phyloP scores from a whole-genome alignment of 2,797 vertebrate species.

The Rhinoraja longicauda region DNA sequence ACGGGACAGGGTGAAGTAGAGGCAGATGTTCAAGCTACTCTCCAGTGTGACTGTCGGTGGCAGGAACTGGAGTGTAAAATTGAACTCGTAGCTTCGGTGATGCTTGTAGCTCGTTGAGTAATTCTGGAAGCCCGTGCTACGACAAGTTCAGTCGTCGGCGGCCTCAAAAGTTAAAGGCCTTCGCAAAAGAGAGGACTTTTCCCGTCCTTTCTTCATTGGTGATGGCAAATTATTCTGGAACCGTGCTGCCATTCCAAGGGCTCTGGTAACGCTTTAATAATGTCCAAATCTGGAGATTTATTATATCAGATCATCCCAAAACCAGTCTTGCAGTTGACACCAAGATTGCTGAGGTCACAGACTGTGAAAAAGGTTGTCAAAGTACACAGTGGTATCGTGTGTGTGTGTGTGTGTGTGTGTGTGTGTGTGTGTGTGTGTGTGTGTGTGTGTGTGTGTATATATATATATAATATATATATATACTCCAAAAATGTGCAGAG shows the following conservation, averaged over 20 bases:
- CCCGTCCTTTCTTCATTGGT: not conserved
- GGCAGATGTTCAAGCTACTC: not conserved
- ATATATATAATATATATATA: too few species aligned
- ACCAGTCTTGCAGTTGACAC: not conserved
- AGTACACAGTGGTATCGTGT: too few species aligned
- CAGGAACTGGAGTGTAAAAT: slow-evolving; percentile 13
- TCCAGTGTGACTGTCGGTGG: not conserved
- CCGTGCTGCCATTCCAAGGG: not conserved
- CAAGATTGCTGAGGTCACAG: too few species aligned
- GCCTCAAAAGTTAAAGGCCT: slow-evolving; percentile 10
- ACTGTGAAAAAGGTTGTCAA: too few species aligned
- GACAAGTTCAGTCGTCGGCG: not conserved
- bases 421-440: too few species aligned
- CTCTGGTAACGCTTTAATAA: not conserved
- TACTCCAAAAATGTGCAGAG: too few species aligned
- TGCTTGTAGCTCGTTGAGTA: not conserved
- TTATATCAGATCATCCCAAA: not conserved
- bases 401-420: too few species aligned
- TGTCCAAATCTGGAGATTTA: not conserved
- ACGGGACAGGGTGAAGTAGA: not conserved
- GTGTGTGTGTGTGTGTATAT: too few species aligned
- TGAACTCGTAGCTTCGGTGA: not conserved
- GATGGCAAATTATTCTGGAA: not conserved
- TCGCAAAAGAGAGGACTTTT: not conserved
- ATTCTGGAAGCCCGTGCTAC: not conserved